phyloP scores from a whole-genome alignment of 2,797 vertebrate species.

The Bradypodion pumilum region DNA sequence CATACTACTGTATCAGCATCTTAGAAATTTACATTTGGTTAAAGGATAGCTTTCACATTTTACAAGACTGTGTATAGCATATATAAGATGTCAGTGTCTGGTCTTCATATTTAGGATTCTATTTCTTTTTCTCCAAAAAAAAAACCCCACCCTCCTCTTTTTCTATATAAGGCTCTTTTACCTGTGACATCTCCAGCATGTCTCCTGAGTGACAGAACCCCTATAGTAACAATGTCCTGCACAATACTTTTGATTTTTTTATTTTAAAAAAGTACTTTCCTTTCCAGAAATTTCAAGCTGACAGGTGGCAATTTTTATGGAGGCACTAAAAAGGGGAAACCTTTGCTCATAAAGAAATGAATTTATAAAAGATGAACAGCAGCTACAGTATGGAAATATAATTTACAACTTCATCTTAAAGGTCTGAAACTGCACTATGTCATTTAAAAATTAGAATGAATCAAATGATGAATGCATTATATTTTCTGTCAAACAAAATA shows the following conservation, averaged over 20 bases:
- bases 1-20: constrained; percentile 18
- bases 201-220: constrained; percentile 63
- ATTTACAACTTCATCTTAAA: constrained; percentile 70
- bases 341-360: constrained; percentile 61
- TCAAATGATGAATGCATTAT: constrained; percentile 61
- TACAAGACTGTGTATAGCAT: constrained; percentile 26
- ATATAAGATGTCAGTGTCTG: constrained; percentile 53
- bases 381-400: constrained; percentile 64
- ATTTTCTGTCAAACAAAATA: constrained; percentile 61
- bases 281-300: constrained; percentile 65
- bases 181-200: constrained; percentile 34
- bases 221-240: constrained; percentile 62
- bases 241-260: constrained; percentile 51
- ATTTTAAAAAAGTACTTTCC: constrained; percentile 66
- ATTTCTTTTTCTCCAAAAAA: constrained; percentile 53
- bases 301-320: constrained; percentile 67
- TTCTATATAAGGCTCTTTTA: constrained; percentile 53
- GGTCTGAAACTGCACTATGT: constrained; percentile 62
- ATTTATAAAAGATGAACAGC: constrained; percentile 66
- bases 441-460: constrained; percentile 64
- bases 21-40: constrained; percentile 47
- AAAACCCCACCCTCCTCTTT: constrained; percentile 22
- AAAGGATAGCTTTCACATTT: constrained; percentile 49
- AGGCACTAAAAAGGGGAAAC: constrained; percentile 64
- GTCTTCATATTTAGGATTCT: neutral